Base-by-base conservation (phyloP, 2,888 invertebrate genomes). In the Brenthis daphne region DNA sequence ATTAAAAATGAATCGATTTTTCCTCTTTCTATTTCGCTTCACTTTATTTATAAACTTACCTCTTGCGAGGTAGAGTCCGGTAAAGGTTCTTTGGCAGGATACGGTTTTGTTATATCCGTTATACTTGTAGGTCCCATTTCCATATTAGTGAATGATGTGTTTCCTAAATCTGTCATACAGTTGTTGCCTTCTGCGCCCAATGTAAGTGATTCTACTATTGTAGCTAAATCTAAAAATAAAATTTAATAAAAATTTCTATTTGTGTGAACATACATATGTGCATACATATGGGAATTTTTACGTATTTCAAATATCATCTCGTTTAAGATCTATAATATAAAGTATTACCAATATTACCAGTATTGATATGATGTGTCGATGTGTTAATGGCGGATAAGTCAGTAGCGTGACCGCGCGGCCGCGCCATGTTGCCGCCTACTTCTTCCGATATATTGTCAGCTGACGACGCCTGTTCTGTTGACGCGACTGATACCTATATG, bases 401-500 rank as follows among this genome's bases (percentile, higher is more conserved):
- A 0, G 95, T 87, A 47, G 92, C 88, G 77, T 93, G 91, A 60
- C 87, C 87, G 11, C 92, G 87, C 29, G 92, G 92, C 2, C 92
- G 87, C 12, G 92, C 84, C 89, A 93, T 90, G 76, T 91, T 90
- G 88, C 98, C 98, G 3, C 98, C 96, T 79, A 98, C 96, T 65
- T 97, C 97, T 85, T 98, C 98, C 3, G 98, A 97, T 70, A 99
- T 94, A 90, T 98, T 98, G 85, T 99, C 99, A 0, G 98, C 98
- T 0, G 98, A 98, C 0, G 98, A 97, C 12, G 98, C 98, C 90
- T 99, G 99, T 82, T 99, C 99, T 1, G 98, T 98, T 14, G 97
- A 96, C n/a, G 98, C 98, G 20, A 98, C 98, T 0, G 98, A 97
- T 53, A 93, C 86, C 92, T 92, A 60, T 50, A 43, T n/a, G 29